Evolutionary conservation across 2,888 invertebrate species (phyloP).

Genomic region (Yponomeuta evonymella): DNA sequence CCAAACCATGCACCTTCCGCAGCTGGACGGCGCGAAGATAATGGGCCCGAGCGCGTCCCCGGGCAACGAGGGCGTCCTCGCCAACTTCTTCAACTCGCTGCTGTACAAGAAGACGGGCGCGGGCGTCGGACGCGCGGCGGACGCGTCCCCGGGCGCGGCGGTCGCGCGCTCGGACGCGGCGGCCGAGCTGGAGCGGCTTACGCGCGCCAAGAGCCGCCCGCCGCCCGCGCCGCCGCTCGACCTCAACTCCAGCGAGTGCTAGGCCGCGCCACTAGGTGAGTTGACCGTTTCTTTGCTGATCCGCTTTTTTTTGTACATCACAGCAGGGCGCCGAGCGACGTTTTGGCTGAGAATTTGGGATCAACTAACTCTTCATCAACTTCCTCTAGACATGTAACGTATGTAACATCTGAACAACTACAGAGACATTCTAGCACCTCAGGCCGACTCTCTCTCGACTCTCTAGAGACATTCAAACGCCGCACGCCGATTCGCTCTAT

Average conservation of each 20-base stretch:
- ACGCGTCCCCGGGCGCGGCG: neutral
- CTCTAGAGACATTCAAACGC: too few species aligned
- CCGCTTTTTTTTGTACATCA: too few species aligned
- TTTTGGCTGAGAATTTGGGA: too few species aligned
- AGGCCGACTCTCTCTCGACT: too few species aligned
- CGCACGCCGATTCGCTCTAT: too few species aligned
- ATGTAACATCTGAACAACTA: too few species aligned
- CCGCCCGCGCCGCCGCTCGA: constrained; percentile 84
- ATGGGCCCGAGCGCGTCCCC: constrained; percentile 82
- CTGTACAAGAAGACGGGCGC: constrained; percentile 94
- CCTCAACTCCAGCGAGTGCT: constrained; percentile 59
- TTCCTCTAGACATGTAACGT: too few species aligned
- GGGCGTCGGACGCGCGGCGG: constrained; percentile 52
- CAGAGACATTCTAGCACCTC: neutral
- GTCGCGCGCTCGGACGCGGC: constrained; percentile 88
- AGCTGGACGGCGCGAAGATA: constrained; percentile 86
- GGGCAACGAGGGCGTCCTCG: constrained; percentile 94
- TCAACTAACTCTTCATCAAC: too few species aligned
- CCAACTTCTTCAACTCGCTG: constrained; percentile 98
- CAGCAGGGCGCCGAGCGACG: too few species aligned
- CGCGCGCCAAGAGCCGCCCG: constrained; percentile 82
- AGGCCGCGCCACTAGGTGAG: constrained; percentile 16
- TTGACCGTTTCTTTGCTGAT: too few species aligned
- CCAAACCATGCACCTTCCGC: constrained; percentile 16
- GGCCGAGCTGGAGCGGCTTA: constrained; percentile 93